A percentile compares a stretch with the other conserved stretches of the same genome.
Evolutionary conservation across 2,888 invertebrate genomes (phyloP).

Genomic region (Lacanobia wlatinum): DNA sequence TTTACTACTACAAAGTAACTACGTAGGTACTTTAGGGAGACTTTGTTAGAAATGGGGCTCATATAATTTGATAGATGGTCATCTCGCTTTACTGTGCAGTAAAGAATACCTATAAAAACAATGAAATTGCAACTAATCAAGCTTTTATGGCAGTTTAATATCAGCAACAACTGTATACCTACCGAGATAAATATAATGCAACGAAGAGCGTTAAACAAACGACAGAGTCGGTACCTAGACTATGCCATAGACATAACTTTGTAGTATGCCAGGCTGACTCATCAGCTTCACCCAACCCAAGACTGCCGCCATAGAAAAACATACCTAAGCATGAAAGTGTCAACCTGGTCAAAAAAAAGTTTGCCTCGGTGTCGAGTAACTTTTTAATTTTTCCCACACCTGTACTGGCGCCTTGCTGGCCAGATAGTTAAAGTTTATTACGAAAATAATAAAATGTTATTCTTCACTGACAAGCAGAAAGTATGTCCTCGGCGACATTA

Average conservation of each 20-base stretch:
- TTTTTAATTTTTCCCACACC: constrained; percentile 15
- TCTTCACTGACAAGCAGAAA: constrained; percentile 46
- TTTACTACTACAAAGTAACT: constrained; percentile 13
- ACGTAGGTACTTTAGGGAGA: constrained; percentile 7
- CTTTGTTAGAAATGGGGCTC: constrained; percentile 19
- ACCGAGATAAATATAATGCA: constrained; percentile 7
- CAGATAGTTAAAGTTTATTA: constrained; percentile 48
- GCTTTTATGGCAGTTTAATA: constrained; percentile 15
- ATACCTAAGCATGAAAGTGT: too few relatives aligned
- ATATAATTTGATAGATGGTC: constrained; percentile 24
- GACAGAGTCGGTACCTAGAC: background rate
- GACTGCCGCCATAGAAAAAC: constrained; percentile 1
- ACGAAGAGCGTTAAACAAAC: constrained; percentile 1
- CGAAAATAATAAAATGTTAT: constrained; percentile 51
- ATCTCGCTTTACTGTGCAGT: constrained; percentile 36
- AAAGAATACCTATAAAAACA: constrained; percentile 17
- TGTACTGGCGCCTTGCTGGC: constrained; percentile 25
- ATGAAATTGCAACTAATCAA: constrained; percentile 24
- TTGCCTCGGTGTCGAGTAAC: constrained; percentile 2
- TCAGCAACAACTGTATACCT: background rate
- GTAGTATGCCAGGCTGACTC: constrained; percentile 27
- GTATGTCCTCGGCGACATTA: constrained; percentile 58
- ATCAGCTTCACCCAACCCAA: constrained; percentile 35
- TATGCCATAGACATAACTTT: constrained; percentile 9
- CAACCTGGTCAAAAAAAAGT: background rate